Evolutionary conservation across 2,888 invertebrate genomes (phyloP).

Genomic region (Alsophila aescularia): DNA sequence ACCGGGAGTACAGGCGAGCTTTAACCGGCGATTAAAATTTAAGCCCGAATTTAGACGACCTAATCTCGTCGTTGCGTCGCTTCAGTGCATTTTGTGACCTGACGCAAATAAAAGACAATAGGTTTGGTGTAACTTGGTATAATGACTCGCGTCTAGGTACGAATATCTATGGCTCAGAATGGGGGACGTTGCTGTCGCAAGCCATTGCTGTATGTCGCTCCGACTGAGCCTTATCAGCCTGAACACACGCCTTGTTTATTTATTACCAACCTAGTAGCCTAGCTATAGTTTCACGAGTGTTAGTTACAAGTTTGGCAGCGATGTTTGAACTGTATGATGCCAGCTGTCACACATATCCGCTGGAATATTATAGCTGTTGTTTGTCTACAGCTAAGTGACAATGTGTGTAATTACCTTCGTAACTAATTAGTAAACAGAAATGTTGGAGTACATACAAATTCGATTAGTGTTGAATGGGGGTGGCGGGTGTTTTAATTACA

Average conservation of each 20-base stretch:
- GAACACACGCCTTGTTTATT: slow-evolving; percentile 80
- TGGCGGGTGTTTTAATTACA: slow-evolving; percentile 22
- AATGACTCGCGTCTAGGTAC: slow-evolving; percentile 42
- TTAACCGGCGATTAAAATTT: slow-evolving; percentile 75
- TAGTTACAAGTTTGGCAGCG: slow-evolving; percentile 50
- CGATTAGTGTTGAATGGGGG: slow-evolving; percentile 26
- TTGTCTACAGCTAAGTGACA: slow-evolving; percentile 35
- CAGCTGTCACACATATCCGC: slow-evolving; percentile 30
- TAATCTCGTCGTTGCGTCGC: slow-evolving; percentile 72
- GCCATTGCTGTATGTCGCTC: slow-evolving; percentile 46
- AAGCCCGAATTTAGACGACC: slow-evolving; percentile 77
- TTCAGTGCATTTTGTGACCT: slow-evolving; percentile 70
- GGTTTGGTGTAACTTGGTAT: slow-evolving; percentile 60
- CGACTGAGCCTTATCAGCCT: slow-evolving; percentile 73
- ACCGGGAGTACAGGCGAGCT: slow-evolving; percentile 60
- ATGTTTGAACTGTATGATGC: slow-evolving; percentile 50
- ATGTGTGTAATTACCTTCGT: slow-evolving; percentile 36
- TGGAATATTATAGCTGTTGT: slow-evolving; percentile 31
- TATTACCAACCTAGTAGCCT: slow-evolving; percentile 69
- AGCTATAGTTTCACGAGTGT: slow-evolving; percentile 46
- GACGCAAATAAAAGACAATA: slow-evolving; percentile 65
- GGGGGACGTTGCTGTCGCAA: slow-evolving; percentile 41
- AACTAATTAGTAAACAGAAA: slow-evolving; percentile 38
- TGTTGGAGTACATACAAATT: slow-evolving; percentile 32
- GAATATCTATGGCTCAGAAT: slow-evolving; percentile 56